A percentile compares a stretch with the other conserved stretches of the same genome.
Conservation (phyloP, 2,888 invertebrate genomes). For the Ommatoiulus sabulosus region DNA sequence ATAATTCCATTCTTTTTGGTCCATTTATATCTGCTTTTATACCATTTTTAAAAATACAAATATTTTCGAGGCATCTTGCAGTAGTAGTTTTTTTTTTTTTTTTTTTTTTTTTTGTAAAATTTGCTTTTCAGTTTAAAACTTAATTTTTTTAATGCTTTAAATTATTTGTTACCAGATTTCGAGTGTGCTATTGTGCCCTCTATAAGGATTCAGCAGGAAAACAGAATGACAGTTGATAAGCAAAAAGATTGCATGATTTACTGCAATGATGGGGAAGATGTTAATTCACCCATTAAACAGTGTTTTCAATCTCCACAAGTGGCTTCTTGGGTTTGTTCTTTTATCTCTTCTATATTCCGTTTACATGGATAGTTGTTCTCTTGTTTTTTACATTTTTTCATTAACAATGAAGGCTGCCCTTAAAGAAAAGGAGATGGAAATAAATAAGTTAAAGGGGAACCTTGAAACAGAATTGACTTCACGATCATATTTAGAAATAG, state of each 20-base stretch:
- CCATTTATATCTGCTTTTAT: too few relatives aligned
- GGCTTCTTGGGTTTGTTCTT: neutral
- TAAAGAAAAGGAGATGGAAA: conserved; percentile 47
- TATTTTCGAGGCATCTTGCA: too few relatives aligned
- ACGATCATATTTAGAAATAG: neutral
- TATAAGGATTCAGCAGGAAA: neutral
- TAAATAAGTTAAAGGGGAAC: neutral
- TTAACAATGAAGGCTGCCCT: neutral
- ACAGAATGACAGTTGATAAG: neutral
- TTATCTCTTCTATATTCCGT: neutral
- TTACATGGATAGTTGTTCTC: neutral
- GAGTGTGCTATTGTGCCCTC: too few relatives aligned
- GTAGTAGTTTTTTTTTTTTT: too few relatives aligned
- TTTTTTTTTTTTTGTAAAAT: too few relatives aligned
- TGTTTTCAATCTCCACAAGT: conserved; percentile 46
- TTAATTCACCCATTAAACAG: conserved; percentile 45
- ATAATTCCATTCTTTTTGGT: too few relatives aligned
- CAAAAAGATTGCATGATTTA: neutral
- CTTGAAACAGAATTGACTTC: conserved; percentile 32
- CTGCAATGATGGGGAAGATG: neutral
- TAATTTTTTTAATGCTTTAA: neutral
- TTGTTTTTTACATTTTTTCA: neutral
- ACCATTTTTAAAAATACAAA: too few relatives aligned
- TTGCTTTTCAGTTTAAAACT: neutral
- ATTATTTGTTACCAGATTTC: neutral